These are phyloP conservation scores for Melanerpes formicivorus DNA, from an alignment of 2,113 vertebrate genomes.

Conservation along the genomic window DNA sequence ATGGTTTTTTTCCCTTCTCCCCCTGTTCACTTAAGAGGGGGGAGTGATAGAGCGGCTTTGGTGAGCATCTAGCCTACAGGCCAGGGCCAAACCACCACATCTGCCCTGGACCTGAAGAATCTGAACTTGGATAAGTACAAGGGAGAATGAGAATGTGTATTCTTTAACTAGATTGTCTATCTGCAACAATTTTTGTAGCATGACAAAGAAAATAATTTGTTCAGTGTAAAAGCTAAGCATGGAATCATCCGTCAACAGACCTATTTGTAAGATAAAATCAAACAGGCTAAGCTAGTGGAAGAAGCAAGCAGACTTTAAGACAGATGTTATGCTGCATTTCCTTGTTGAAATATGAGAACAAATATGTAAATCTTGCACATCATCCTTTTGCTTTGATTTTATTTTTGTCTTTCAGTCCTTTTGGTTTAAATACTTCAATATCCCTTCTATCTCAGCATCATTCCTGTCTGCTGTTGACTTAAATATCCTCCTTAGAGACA, in stretches of 20 bases:
- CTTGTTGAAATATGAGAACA: background rate
- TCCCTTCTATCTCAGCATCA: background rate
- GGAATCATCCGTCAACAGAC: background rate
- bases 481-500: conserved; percentile 16
- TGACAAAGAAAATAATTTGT: background rate
- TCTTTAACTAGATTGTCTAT: background rate
- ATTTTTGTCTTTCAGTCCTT: background rate
- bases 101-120: background rate
- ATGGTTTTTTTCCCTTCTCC: too few species aligned
- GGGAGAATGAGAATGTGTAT: background rate
- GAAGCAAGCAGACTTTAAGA: background rate
- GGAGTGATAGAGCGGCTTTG: too few species aligned
- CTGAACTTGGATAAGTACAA: background rate
- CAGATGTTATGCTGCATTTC: background rate
- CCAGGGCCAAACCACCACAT: too few species aligned
- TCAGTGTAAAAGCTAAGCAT: background rate
- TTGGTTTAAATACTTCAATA: background rate
- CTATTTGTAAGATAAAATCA: background rate
- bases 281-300: background rate
- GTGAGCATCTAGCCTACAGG: too few species aligned
- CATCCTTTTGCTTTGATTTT: background rate
- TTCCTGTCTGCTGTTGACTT: background rate
- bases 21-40: too few species aligned
- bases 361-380: background rate
- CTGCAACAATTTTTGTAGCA: background rate